phyloP scores from a whole-genome alignment of 2,888 invertebrate species.

The Amiota minor region DNA sequence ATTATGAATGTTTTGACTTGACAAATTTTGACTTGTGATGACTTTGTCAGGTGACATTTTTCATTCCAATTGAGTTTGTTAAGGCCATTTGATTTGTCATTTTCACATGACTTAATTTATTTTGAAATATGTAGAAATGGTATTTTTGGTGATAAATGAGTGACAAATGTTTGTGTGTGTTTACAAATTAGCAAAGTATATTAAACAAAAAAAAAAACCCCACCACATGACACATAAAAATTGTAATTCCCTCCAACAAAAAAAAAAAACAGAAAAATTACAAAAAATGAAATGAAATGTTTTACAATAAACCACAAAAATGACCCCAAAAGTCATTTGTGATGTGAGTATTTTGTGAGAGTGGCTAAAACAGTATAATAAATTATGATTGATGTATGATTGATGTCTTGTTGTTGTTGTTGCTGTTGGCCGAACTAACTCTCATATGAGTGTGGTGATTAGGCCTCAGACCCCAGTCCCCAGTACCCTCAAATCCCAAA shows the following conservation, averaged over 20 bases:
- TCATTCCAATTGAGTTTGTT: constrained; percentile 40
- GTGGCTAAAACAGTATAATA: constrained; percentile 41
- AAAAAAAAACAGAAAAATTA: too few species aligned
- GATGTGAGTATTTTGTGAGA: background rate
- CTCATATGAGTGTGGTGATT: constrained; percentile 23
- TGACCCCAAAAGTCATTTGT: constrained; percentile 14
- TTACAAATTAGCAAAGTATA: background rate
- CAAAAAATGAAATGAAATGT: constrained; percentile 18
- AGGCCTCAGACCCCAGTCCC: background rate
- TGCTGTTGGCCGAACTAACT: constrained; percentile 31
- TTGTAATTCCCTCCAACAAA: background rate
- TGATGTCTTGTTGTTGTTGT: constrained; percentile 47
- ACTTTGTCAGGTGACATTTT: too few species aligned
- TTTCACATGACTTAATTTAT: constrained; percentile 60
- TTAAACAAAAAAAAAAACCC: background rate
- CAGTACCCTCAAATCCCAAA: background rate
- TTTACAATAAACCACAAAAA: constrained; percentile 16
- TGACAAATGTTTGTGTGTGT: constrained; percentile 51
- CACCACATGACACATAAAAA: background rate
- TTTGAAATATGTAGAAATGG: background rate
- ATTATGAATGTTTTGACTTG: too few species aligned
- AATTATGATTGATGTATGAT: constrained; percentile 63
- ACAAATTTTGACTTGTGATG: too few species aligned
- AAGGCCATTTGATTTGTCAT: constrained; percentile 64
- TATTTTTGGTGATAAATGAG: constrained; percentile 47